phyloP scores from a whole-genome alignment of 1,140 invertebrate genomes.

The Papilio polytes region DNA sequence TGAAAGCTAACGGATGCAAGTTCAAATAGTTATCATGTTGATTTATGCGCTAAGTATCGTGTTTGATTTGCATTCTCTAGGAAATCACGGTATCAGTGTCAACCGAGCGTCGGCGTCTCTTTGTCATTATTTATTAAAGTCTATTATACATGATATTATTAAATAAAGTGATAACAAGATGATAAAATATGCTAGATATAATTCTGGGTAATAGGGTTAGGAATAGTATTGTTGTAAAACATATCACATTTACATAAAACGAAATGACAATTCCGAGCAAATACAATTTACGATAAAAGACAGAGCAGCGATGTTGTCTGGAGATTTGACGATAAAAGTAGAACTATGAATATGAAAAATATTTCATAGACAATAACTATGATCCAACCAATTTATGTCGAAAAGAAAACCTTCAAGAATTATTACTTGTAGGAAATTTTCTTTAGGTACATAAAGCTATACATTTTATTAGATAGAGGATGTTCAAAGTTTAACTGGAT shows the following conservation, averaged over 20 bases:
- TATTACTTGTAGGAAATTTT: not conserved
- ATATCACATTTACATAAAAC: not conserved
- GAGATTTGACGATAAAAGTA: not conserved
- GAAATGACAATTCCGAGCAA: not conserved
- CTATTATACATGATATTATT: not conserved
- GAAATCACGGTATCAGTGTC: constrained; percentile 26
- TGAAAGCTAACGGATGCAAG: constrained; percentile 33
- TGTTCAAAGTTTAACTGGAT: constrained; percentile 9
- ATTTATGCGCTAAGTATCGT: constrained; percentile 22
- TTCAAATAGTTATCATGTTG: constrained; percentile 33
- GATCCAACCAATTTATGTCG: no score
- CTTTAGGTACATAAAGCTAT: not conserved
- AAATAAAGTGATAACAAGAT: constrained; percentile 6
- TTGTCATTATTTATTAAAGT: not conserved
- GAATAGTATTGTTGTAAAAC: not conserved
- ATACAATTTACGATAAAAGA: not conserved
- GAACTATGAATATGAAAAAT: not conserved
- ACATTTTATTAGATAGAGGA: not conserved
- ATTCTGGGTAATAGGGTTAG: not conserved
- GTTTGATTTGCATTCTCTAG: constrained; percentile 3
- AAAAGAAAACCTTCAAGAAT: no score
- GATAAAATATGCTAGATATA: not conserved
- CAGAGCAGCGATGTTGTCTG: not conserved
- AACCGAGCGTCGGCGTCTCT: constrained; percentile 12
- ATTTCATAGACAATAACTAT: not conserved